Percentiles rank a stretch among this genome's conserved stretches.
phyloP scores from a whole-genome alignment of 1,140 invertebrate species.

The Meloidogyne exigua region DNA sequence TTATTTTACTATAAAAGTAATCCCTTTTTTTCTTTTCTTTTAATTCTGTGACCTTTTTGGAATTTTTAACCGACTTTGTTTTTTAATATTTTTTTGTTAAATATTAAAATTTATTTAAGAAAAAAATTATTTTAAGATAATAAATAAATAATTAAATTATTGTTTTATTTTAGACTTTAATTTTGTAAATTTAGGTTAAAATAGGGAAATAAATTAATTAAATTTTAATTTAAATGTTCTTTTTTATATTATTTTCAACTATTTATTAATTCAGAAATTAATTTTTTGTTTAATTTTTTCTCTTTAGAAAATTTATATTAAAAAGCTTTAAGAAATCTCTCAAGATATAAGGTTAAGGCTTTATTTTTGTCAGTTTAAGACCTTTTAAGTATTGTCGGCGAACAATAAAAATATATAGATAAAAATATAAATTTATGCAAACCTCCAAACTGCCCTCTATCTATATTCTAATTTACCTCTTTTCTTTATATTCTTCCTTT shows the following conservation, averaged over 20 bases:
- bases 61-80: not conserved
- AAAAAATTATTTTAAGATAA: too few species aligned
- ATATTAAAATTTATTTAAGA: too few species aligned
- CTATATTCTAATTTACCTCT: too few species aligned
- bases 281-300: not conserved
- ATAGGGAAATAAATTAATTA: too few species aligned
- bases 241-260: too few species aligned
- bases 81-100: too few species aligned
- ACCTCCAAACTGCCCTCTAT: too few species aligned
- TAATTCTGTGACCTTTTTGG: not conserved
- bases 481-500: slow-evolving; percentile 17
- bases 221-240: too few species aligned
- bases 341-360: not conserved
- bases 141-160: too few species aligned
- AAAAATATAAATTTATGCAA: not conserved
- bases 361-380: not conserved
- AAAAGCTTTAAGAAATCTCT: not conserved
- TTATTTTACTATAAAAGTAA: not conserved
- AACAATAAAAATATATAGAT: not conserved
- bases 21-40: not conserved
- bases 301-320: not conserved
- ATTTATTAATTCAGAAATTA: too few species aligned
- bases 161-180: too few species aligned
- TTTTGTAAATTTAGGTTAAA: too few species aligned
- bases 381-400: not conserved